Conservation (phyloP, 2,113 vertebrate species). For the Vireo altiloquus region DNA sequence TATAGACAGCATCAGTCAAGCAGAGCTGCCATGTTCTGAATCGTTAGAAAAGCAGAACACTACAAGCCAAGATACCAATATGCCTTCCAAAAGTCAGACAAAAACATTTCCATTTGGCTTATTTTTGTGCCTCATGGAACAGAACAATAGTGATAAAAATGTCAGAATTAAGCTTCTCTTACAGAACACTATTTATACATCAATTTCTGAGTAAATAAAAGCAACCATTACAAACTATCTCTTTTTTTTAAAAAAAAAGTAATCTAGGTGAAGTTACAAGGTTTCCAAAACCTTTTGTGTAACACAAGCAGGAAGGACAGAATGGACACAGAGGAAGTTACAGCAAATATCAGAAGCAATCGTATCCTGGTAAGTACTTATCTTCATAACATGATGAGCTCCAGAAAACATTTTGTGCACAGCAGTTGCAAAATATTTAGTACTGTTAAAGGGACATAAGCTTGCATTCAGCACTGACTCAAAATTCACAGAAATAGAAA, state of each 20-base stretch:
- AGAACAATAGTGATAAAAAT: not conserved
- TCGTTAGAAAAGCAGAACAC: not conserved
- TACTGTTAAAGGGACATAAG: not conserved
- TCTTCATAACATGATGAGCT: not conserved
- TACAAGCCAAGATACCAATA: not conserved
- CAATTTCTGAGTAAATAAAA: not conserved
- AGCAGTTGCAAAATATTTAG: not conserved
- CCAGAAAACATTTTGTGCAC: not conserved
- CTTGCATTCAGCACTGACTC: not conserved
- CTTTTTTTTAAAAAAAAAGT: not conserved
- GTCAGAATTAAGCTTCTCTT: not conserved
- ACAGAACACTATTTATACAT: not conserved
- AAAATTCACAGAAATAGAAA: not conserved
- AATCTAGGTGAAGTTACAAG: not conserved
- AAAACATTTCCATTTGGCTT: not conserved
- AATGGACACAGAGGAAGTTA: not conserved
- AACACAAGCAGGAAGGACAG: not conserved
- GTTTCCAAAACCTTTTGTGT: not conserved
- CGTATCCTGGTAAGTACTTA: not conserved
- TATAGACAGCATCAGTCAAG: not conserved
- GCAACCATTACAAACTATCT: not conserved
- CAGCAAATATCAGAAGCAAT: not conserved
- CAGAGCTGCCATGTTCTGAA: not conserved
- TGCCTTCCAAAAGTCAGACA: not conserved
- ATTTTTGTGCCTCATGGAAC: not conserved